phyloP scores from a whole-genome alignment of 2,888 invertebrate genomes.

The Pristionchus arcanus region DNA sequence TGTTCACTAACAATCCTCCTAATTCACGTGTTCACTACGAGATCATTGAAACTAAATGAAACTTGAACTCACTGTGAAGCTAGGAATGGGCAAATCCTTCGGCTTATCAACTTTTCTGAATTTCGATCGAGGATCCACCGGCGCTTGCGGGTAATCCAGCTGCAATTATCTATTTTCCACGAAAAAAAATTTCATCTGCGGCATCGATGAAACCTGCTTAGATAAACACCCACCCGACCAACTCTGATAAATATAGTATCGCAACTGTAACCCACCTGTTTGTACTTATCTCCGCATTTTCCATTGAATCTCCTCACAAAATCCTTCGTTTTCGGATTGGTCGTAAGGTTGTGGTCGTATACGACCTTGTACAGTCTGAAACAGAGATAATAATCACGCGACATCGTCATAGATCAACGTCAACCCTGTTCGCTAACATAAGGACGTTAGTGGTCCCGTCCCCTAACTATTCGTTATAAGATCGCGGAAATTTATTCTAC shows the following conservation, averaged over 20 bases:
- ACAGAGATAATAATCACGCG: background rate
- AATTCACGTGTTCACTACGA: background rate
- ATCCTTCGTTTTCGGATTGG: background rate
- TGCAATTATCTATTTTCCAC: background rate
- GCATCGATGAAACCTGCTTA: background rate
- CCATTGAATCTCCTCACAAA: slow-evolving; percentile 26
- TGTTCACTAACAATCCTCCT: background rate
- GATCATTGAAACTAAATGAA: background rate
- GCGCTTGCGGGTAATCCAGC: background rate
- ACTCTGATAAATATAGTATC: no score
- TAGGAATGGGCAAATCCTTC: background rate
- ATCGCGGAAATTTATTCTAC: no score
- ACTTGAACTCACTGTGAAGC: background rate
- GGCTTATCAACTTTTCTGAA: background rate
- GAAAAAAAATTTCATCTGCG: background rate
- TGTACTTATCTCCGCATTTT: slow-evolving; percentile 31
- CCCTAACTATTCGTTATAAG: no score
- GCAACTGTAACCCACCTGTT: background rate
- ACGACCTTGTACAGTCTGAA: slow-evolving; percentile 39
- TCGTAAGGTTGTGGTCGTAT: background rate
- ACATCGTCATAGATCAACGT: background rate
- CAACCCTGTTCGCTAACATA: no score
- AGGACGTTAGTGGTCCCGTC: no score
- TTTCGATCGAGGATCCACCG: background rate
- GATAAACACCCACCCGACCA: background rate